Base-by-base conservation (phyloP, 1,140 invertebrate genomes). In the Psix sp. region DNA sequence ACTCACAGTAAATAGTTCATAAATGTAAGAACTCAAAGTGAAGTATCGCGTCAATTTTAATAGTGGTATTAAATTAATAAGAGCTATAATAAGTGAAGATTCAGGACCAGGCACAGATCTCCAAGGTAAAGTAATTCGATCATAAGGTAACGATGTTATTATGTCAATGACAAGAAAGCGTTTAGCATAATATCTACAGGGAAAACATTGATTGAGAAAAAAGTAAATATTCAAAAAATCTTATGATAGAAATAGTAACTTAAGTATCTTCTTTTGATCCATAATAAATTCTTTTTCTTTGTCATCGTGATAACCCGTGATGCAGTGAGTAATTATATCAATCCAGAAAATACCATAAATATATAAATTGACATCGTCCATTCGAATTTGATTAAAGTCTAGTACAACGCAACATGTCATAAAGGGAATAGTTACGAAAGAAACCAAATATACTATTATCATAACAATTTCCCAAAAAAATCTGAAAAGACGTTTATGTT, bases 331-430 rank as follows among this genome's bases (percentile, higher is more conserved):
- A 5, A 78, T 10, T 38, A 87, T 83, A 40, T 85, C 82, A 3
- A 86, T 13, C 84, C 84, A 86, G 16, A 74, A 85, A 13, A 86
- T 77, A 1, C n/a, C 15, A 21, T 85, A 86, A 36, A 87, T 75
- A 5, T 70, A 7, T 0, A 72, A n/a, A 49, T 82, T 85, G 0
- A 84, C 7, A 39, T 74, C 65, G 13, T 84, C 84, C 15, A 82
- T 17, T 13, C 26, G 18, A 29, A 84, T 14, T 7, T 3, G 17
- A 39, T 82, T 70, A 51, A 79, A 83, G 43, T 83, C 77, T 56
- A 84, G 56, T 10, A 83, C 62, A 4, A 84, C 33, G 18, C 84
- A 86, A 36, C 79, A 82, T 2, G 77, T 77, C 49, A 79, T 76
- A 35, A 85, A 85, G 1, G 86, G 84, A 10, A 86, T 86, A 0